Conservation (phyloP, 2,113 vertebrate genomes). For the Monarcha castaneiventris region DNA sequence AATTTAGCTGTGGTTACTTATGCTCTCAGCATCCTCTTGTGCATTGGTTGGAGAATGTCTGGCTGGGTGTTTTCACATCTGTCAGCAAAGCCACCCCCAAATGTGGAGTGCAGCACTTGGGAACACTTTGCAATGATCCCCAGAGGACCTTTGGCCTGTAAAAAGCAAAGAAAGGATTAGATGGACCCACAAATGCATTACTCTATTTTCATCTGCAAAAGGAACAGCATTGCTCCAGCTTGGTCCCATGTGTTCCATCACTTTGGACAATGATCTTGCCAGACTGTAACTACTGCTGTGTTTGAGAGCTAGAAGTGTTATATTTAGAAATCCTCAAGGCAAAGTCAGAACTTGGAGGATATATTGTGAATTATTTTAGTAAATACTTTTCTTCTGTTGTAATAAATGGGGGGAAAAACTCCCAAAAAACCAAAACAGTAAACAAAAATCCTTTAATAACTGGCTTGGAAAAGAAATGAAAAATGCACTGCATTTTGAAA, state of each 20-base stretch:
- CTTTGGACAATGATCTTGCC: slow-evolving; percentile 56
- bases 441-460: neutral
- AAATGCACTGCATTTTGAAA: neutral
- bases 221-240: neutral
- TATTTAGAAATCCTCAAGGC: slow-evolving; percentile 22
- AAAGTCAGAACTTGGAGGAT: slow-evolving; percentile 8
- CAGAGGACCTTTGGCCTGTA: slow-evolving; percentile 34
- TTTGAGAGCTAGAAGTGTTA: slow-evolving; percentile 8
- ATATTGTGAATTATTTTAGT: neutral
- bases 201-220: slow-evolving; percentile 49
- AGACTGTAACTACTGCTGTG: slow-evolving; percentile 31
- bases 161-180: slow-evolving; percentile 58
- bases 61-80: slow-evolving; percentile 53
- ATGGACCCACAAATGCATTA: slow-evolving; percentile 35
- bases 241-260: slow-evolving; percentile 27
- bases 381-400: slow-evolving; percentile 16
- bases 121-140: slow-evolving; percentile 39
- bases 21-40: neutral
- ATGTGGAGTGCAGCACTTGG: slow-evolving; percentile 48
- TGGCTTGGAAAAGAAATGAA: neutral
- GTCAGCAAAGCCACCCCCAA: slow-evolving; percentile 49
- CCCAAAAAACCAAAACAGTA: too few species aligned
- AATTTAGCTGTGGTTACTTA: slow-evolving; percentile 7
- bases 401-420: neutral
- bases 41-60: slow-evolving; percentile 19